Conservation (phyloP, 2,113 vertebrate species). For the Seriola rivoliana region DNA sequence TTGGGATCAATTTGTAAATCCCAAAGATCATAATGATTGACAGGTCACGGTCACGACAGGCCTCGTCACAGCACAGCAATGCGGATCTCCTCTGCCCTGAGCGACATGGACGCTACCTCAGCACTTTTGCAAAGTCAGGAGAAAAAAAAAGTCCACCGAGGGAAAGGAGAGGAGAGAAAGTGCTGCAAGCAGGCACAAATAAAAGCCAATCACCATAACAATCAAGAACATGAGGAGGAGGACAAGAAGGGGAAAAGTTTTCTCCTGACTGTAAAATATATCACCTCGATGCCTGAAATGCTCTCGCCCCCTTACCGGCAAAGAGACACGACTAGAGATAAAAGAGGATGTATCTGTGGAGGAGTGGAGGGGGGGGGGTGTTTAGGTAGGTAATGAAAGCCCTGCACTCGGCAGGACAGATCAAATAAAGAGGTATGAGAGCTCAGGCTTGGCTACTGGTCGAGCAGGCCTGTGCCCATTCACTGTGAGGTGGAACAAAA, state of each 20-base stretch:
- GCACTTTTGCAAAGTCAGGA: slow-evolving; percentile 71
- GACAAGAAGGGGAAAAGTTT: neutral
- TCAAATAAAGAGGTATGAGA: slow-evolving; percentile 76
- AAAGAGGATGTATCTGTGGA: slow-evolving; percentile 43
- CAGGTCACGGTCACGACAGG: slow-evolving; percentile 54
- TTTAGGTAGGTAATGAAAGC: slow-evolving; percentile 72
- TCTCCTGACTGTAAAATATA: slow-evolving; percentile 36
- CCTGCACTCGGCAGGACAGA: slow-evolving; percentile 61
- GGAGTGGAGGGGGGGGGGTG: slow-evolving; percentile 29
- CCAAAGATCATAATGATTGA: slow-evolving; percentile 68
- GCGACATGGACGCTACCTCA: slow-evolving; percentile 61
- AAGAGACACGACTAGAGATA: slow-evolving; percentile 44
- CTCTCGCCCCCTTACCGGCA: neutral
- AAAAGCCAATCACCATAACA: slow-evolving; percentile 68
- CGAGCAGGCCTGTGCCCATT: slow-evolving; percentile 64
- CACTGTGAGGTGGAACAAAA: slow-evolving; percentile 77
- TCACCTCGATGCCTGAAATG: slow-evolving; percentile 23
- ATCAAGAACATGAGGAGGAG: slow-evolving; percentile 40
- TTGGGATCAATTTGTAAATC: slow-evolving; percentile 64
- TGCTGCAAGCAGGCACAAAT: slow-evolving; percentile 57
- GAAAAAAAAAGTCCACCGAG: slow-evolving; percentile 50
- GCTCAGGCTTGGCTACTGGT: slow-evolving; percentile 51
- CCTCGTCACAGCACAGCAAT: slow-evolving; percentile 40
- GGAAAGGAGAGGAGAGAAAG: slow-evolving; percentile 7
- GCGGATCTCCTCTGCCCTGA: slow-evolving; percentile 48